Evolutionary conservation across 2,888 invertebrate species (phyloP).

Genomic region (Heliconius erato): DNA sequence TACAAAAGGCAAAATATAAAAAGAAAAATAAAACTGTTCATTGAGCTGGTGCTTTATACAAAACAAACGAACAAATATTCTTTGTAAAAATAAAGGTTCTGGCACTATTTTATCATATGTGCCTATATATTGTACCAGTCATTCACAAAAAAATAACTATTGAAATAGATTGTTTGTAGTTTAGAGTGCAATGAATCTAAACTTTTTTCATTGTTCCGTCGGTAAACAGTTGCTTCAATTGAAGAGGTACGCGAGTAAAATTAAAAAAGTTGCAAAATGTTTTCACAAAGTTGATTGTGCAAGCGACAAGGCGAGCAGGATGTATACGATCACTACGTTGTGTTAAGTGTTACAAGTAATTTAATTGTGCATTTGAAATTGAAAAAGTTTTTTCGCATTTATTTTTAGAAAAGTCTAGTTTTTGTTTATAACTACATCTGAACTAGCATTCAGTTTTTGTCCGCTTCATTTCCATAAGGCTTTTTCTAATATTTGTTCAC

Average conservation of each 20-base stretch:
- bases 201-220: slow-evolving; percentile 23
- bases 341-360: slow-evolving; percentile 13
- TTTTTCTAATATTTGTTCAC: too few relatives aligned
- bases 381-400: not conserved
- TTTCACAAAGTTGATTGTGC: slow-evolving; percentile 18
- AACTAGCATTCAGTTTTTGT: not conserved
- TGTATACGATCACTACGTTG: not conserved
- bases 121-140: not conserved
- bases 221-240: slow-evolving; percentile 24
- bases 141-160: slow-evolving; percentile 24
- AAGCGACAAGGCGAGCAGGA: slow-evolving; percentile 18
- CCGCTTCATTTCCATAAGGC: too few relatives aligned
- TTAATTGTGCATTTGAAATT: slow-evolving; percentile 9
- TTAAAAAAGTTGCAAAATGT: slow-evolving; percentile 31
- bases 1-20: not conserved
- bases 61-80: slow-evolving; percentile 8
- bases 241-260: slow-evolving; percentile 26
- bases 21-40: slow-evolving; percentile 1
- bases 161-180: slow-evolving; percentile 15
- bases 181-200: slow-evolving; percentile 30
- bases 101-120: slow-evolving; percentile 6
- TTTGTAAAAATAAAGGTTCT: slow-evolving; percentile 12
- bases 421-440: not conserved
- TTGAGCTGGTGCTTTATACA: not conserved
- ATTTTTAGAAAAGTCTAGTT: not conserved